A percentile compares a stretch with the other conserved stretches of the same genome.
Evolutionary conservation across 2,888 invertebrate species (phyloP).

Genomic region (Cheilosia variabilis): DNA sequence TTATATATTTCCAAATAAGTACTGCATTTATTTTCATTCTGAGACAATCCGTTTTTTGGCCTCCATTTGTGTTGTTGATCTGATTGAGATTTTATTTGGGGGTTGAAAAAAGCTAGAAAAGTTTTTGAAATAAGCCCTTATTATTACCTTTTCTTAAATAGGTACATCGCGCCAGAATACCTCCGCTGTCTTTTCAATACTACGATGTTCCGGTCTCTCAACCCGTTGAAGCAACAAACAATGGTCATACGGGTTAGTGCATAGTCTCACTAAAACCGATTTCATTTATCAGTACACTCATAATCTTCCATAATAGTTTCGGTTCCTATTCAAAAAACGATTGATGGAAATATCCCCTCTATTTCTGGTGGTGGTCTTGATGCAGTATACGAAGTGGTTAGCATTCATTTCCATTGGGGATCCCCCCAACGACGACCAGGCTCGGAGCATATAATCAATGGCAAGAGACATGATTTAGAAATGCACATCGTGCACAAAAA

Average conservation of each 20-base stretch:
- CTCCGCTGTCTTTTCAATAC: constrained; percentile 87
- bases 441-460: constrained; percentile 83
- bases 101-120: background rate
- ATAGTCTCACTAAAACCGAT: background rate
- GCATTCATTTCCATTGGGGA: constrained; percentile 81
- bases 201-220: constrained; percentile 87
- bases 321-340: constrained; percentile 78
- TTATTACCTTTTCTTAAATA: constrained; percentile 6
- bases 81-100: background rate
- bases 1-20: too few species aligned
- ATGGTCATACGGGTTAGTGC: constrained; percentile 86
- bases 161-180: constrained; percentile 76
- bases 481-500: constrained; percentile 88
- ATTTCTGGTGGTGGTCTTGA: constrained; percentile 78
- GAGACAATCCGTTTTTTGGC: too few species aligned
- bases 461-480: constrained; percentile 86
- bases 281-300: background rate
- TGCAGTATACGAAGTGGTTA: constrained; percentile 64
- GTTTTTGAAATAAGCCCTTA: background rate
- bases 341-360: constrained; percentile 77
- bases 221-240: constrained; percentile 86
- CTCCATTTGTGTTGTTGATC: background rate
- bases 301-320: constrained; percentile 76
- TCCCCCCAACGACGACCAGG: constrained; percentile 88
- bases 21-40: too few species aligned